phyloP scores from a whole-genome alignment of 2,113 vertebrate genomes.

The Neoarius graeffei region DNA sequence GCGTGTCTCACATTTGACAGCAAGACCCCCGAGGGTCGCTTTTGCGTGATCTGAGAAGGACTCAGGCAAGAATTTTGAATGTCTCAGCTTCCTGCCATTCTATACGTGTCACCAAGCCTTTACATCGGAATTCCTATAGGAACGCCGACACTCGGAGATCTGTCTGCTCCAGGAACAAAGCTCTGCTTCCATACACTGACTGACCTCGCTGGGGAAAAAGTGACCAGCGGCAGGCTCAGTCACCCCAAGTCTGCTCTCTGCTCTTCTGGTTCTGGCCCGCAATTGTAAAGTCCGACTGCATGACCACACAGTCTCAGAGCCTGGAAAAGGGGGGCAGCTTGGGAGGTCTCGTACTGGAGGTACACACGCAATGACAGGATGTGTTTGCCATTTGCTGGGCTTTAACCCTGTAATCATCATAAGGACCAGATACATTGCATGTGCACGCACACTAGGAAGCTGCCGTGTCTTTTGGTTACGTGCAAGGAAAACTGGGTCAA shows the following conservation, averaged over 20 bases:
- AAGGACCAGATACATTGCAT: constrained; percentile 43
- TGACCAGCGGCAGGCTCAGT: constrained; percentile 38
- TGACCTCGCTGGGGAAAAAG: constrained; percentile 54
- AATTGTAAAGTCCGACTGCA: constrained; percentile 40
- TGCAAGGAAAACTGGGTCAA: not conserved
- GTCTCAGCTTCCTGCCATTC: constrained; percentile 71
- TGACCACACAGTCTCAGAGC: constrained; percentile 56
- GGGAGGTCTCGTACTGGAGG: constrained; percentile 61
- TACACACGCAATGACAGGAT: constrained; percentile 68
- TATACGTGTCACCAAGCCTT: constrained; percentile 69
- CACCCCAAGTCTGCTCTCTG: constrained; percentile 25
- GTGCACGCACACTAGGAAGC: constrained; percentile 34
- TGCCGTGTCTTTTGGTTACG: not conserved
- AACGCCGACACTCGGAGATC: constrained; percentile 61
- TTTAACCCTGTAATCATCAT: constrained; percentile 60
- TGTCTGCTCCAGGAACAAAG: constrained; percentile 52
- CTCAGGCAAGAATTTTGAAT: constrained; percentile 60
- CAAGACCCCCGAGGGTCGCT: constrained; percentile 19
- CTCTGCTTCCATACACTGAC: constrained; percentile 51
- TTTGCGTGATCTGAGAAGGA: constrained; percentile 59
- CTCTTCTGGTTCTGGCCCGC: constrained; percentile 4
- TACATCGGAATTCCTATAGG: constrained; percentile 55
- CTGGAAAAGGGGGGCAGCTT: constrained; percentile 62
- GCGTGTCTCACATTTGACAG: not conserved
- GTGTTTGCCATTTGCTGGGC: constrained; percentile 67